Percentiles rank a stretch among this genome's conserved stretches.
These are phyloP conservation scores for Leucosticte australis DNA, from an alignment of 2,113 vertebrate genomes.

Conservation along the genomic window DNA sequence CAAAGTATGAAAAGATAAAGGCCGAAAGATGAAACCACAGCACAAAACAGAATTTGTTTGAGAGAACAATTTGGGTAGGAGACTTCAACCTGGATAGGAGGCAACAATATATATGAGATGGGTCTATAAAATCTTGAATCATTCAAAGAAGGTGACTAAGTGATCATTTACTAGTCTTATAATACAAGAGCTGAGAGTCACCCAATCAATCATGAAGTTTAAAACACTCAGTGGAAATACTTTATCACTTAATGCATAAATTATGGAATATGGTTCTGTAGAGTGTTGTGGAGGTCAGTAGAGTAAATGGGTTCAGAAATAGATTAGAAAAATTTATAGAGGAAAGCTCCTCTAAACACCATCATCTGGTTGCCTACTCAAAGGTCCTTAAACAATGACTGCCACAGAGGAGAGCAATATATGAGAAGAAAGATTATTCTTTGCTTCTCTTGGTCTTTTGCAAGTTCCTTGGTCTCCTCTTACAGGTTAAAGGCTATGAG, in stretches of 20 bases:
- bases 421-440: neutral
- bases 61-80: neutral
- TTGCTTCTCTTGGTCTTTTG: neutral
- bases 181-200: neutral
- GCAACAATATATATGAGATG: neutral
- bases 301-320: conserved; percentile 1
- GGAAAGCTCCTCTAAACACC: neutral
- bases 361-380: neutral
- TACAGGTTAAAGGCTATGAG: neutral
- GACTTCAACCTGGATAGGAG: neutral
- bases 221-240: neutral
- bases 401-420: neutral
- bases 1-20: neutral
- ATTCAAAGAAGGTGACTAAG: neutral
- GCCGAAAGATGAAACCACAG: neutral
- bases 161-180: neutral
- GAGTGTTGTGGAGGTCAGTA: neutral
- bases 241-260: neutral
- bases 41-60: neutral
- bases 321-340: neutral
- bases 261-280: neutral
- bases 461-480: neutral
- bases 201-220: neutral
- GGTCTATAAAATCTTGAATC: neutral
- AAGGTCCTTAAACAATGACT: neutral